phyloP scores from a whole-genome alignment of 2,797 vertebrate genomes.

The Hippoglossus hippoglossus region DNA sequence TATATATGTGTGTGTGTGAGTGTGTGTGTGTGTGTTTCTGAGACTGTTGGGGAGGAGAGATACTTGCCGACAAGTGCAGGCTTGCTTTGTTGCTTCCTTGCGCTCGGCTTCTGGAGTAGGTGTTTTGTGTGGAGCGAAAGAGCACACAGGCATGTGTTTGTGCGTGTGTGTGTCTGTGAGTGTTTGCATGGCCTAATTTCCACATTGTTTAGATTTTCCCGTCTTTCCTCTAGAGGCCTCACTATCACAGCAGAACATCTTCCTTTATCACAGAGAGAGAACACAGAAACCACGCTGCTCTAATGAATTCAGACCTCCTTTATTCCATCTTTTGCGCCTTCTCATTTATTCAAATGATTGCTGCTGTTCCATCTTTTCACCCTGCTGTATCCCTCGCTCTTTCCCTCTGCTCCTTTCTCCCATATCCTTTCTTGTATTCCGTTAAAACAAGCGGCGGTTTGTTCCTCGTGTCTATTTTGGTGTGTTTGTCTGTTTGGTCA shows the following conservation, averaged over 20 bases:
- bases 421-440: slow-evolving; percentile 21
- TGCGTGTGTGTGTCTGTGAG: slow-evolving; percentile 41
- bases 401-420: background rate
- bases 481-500: slow-evolving; percentile 31
- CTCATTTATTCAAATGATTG: slow-evolving; percentile 57
- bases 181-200: slow-evolving; percentile 77
- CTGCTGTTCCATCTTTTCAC: slow-evolving; percentile 36
- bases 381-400: slow-evolving; percentile 22
- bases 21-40: background rate
- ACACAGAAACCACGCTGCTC: slow-evolving; percentile 46
- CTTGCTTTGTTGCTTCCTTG: slow-evolving; percentile 44
- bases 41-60: slow-evolving; percentile 23
- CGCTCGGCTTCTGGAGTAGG: slow-evolving; percentile 41
- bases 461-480: slow-evolving; percentile 36
- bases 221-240: slow-evolving; percentile 75
- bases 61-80: slow-evolving; percentile 40
- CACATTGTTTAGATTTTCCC: slow-evolving; percentile 73
- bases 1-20: background rate
- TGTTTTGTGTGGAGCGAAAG: slow-evolving; percentile 25
- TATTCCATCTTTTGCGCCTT: slow-evolving; percentile 40
- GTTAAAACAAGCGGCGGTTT: slow-evolving; percentile 31
- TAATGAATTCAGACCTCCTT: slow-evolving; percentile 59
- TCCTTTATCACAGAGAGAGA: slow-evolving; percentile 66
- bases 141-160: slow-evolving; percentile 38
- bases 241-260: slow-evolving; percentile 72